Percentiles rank a stretch among this genome's conserved stretches.
phyloP scores from a whole-genome alignment of 2,888 invertebrate species.

The Cheilosia grossa region DNA sequence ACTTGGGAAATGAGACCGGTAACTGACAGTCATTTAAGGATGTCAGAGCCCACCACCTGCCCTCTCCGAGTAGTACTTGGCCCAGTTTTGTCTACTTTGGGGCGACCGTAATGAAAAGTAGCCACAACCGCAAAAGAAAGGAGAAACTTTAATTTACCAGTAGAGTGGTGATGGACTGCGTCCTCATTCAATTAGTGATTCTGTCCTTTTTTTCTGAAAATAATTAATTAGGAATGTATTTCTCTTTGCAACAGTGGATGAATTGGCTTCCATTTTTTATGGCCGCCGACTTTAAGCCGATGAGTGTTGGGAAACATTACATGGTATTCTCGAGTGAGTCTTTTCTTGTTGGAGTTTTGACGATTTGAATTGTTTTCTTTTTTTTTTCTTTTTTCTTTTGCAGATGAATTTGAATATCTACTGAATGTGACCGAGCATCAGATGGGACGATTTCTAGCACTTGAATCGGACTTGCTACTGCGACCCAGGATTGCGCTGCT shows the following conservation, averaged over 20 bases:
- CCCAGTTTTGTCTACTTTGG: conserved; percentile 29
- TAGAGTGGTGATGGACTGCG: conserved; percentile 11
- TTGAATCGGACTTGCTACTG: conserved; percentile 68
- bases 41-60: conserved; percentile 18
- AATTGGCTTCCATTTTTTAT: conserved; percentile 74
- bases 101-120: conserved; percentile 29
- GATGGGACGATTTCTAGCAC: conserved; percentile 53
- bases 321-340: conserved; percentile 71
- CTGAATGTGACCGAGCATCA: conserved; percentile 63
- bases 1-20: conserved; percentile 49
- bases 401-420: conserved; percentile 54
- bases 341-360: background rate
- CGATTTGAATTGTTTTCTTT: conserved; percentile 5
- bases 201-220: background rate
- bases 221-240: conserved; percentile 46
- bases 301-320: conserved; percentile 74
- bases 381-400: background rate
- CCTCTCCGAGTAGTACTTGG: conserved; percentile 26
- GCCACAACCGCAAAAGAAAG: conserved; percentile 24
- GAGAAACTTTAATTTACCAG: conserved; percentile 39
- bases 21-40: conserved; percentile 59
- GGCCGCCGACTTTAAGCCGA: conserved; percentile 71
- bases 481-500: conserved; percentile 65
- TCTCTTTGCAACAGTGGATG: conserved; percentile 68
- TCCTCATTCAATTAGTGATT: background rate